Evolutionary conservation across 2,888 invertebrate species (phyloP).

Genomic region (Papilio protenor): DNA sequence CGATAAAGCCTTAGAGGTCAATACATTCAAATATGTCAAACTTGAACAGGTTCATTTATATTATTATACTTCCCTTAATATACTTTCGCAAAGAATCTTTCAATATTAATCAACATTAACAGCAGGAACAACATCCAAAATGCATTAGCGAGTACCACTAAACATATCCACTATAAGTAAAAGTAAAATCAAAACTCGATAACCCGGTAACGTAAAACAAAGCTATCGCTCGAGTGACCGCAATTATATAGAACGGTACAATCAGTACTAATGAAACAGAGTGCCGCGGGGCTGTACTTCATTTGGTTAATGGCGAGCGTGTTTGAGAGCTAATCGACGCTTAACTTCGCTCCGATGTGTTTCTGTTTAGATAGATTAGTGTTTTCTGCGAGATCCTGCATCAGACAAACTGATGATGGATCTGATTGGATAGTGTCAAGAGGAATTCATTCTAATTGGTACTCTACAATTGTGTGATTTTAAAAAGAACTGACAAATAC

Average conservation of each 20-base stretch:
- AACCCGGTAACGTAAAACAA: constrained; percentile 15
- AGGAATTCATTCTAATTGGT: neutral
- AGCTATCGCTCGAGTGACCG: constrained; percentile 28
- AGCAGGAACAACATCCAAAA: constrained; percentile 7
- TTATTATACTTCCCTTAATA: neutral
- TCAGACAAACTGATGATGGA: neutral
- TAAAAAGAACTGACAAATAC: too few relatives aligned
- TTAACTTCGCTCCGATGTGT: constrained; percentile 7
- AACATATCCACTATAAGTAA: constrained; percentile 19
- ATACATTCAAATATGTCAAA: neutral
- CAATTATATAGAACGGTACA: constrained; percentile 36
- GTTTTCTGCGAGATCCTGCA: neutral
- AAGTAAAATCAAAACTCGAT: constrained; percentile 29
- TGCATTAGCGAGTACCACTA: constrained; percentile 24
- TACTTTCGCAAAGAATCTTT: neutral
- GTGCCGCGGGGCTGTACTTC: constrained; percentile 24
- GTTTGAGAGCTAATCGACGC: constrained; percentile 29
- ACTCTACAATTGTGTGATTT: too few relatives aligned
- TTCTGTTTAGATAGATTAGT: constrained; percentile 5
- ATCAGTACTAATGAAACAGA: constrained; percentile 37
- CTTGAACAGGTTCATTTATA: neutral
- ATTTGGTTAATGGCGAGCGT: constrained; percentile 34
- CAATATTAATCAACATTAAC: neutral
- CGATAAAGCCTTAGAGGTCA: too few relatives aligned
- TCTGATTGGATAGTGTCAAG: neutral